phyloP scores from a whole-genome alignment of 2,113 vertebrate genomes.

The Trichomycterus rosablanca region DNA sequence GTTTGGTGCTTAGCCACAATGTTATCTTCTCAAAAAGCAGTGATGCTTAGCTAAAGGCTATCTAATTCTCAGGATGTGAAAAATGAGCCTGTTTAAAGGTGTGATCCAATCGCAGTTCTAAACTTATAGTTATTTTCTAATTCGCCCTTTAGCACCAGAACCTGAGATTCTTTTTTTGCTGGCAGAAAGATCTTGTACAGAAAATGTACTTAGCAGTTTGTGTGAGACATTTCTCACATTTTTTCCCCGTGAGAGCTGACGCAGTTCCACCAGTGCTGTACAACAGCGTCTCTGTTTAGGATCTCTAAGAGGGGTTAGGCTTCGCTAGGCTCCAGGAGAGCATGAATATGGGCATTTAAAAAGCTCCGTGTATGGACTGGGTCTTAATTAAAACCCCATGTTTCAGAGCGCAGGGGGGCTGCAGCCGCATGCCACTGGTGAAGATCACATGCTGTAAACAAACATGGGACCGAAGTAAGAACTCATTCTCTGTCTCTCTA shows the following conservation, averaged over 20 bases:
- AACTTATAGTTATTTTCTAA: slow-evolving; percentile 9
- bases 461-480: slow-evolving; percentile 33
- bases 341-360: slow-evolving; percentile 68
- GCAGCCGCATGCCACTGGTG: slow-evolving; percentile 42
- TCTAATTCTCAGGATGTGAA: background rate
- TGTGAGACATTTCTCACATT: slow-evolving; percentile 45
- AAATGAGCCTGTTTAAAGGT: slow-evolving; percentile 7
- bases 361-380: slow-evolving; percentile 19
- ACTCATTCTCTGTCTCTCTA: too few species aligned
- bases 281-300: slow-evolving; percentile 64
- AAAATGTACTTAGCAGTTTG: slow-evolving; percentile 49
- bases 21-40: background rate
- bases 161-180: slow-evolving; percentile 16
- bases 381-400: slow-evolving; percentile 55
- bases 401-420: slow-evolving; percentile 51
- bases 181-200: slow-evolving; percentile 44
- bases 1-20: background rate
- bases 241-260: slow-evolving; percentile 56
- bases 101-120: slow-evolving; percentile 1
- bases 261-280: slow-evolving; percentile 52
- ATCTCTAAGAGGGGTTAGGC: slow-evolving; percentile 48
- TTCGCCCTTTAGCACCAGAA: slow-evolving; percentile 13
- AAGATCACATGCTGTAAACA: slow-evolving; percentile 52
- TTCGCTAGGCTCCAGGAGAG: slow-evolving; percentile 52
- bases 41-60: background rate